A percentile compares a stretch with the other conserved stretches of the same genome.
Conservation (phyloP, 2,888 invertebrate genomes). For the Eupithecia insigniata region DNA sequence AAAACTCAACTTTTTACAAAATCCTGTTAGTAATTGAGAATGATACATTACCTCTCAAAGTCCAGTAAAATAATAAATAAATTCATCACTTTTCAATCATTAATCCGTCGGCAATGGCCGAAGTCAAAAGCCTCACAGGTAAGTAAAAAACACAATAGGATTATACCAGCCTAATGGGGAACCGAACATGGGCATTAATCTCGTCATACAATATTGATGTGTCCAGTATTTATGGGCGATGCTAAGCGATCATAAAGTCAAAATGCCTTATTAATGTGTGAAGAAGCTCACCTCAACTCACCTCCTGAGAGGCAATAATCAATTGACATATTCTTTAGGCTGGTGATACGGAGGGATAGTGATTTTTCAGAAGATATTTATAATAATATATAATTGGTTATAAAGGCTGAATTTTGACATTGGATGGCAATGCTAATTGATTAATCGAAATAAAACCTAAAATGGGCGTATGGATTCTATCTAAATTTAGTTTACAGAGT, state of each 20-base stretch:
- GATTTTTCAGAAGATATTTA: neutral
- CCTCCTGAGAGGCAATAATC: slow-evolving; percentile 51
- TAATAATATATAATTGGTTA: too few relatives aligned
- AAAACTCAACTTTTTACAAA: slow-evolving; percentile 2
- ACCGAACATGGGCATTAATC: slow-evolving; percentile 83
- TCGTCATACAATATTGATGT: slow-evolving; percentile 83
- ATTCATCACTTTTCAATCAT: slow-evolving; percentile 64
- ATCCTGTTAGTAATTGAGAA: slow-evolving; percentile 20
- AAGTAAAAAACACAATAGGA: slow-evolving; percentile 79
- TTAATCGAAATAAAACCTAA: neutral
- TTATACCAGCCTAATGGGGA: slow-evolving; percentile 80
- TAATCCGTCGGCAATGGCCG: slow-evolving; percentile 71
- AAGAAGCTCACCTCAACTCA: slow-evolving; percentile 73
- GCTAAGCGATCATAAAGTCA: slow-evolving; percentile 77
- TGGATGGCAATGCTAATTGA: neutral
- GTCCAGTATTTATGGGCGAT: slow-evolving; percentile 77
- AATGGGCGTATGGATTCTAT: neutral
- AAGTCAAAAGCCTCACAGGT: slow-evolving; percentile 67
- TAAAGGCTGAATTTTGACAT: neutral
- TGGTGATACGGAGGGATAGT: neutral
- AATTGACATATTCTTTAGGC: slow-evolving; percentile 75
- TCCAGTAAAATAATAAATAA: slow-evolving; percentile 61
- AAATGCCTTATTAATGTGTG: slow-evolving; percentile 82
- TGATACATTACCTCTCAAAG: slow-evolving; percentile 31
- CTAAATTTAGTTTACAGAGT: neutral